Percentiles rank a stretch among this genome's conserved stretches.
Evolutionary conservation across 2,797 vertebrate species (phyloP).

Genomic region (Onychomys torridus): DNA sequence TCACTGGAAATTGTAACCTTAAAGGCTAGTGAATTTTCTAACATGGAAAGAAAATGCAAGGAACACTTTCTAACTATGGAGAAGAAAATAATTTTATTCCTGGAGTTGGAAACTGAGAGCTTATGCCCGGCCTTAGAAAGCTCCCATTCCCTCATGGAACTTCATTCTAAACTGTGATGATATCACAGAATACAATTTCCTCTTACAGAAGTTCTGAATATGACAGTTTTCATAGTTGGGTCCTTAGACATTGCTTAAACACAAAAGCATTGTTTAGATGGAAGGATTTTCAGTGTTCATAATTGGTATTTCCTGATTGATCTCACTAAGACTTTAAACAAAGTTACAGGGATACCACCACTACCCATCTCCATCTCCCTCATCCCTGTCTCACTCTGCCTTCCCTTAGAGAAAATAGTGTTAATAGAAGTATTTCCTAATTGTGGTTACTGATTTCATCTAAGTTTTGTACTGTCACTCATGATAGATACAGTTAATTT

Average conservation of each 20-base stretch:
- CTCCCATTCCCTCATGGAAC: neutral
- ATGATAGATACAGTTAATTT: conserved; percentile 89
- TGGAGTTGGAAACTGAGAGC: neutral
- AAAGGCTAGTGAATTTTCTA: neutral
- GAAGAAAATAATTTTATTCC: neutral
- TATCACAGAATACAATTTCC: neutral
- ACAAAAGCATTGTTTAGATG: conserved; percentile 19
- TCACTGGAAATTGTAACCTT: neutral
- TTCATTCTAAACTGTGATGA: neutral
- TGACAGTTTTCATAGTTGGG: neutral
- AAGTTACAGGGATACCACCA: neutral
- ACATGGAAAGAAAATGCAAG: neutral
- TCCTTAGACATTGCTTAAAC: neutral
- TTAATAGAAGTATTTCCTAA: conserved; percentile 72
- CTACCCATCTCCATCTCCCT: neutral
- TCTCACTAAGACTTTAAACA: conserved; percentile 2
- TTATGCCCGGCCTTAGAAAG: neutral
- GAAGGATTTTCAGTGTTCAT: neutral
- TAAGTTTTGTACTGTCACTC: conserved; percentile 84
- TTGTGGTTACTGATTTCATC: conserved; percentile 79
- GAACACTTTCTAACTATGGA: neutral
- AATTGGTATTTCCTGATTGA: conserved; percentile 4
- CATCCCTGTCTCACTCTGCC: neutral
- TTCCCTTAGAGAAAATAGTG: conserved; percentile 57
- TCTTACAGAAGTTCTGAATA: neutral